Percentiles rank a stretch among this genome's conserved stretches.
Conservation (phyloP, 2,888 invertebrate species). For the Sesia apiformis region DNA sequence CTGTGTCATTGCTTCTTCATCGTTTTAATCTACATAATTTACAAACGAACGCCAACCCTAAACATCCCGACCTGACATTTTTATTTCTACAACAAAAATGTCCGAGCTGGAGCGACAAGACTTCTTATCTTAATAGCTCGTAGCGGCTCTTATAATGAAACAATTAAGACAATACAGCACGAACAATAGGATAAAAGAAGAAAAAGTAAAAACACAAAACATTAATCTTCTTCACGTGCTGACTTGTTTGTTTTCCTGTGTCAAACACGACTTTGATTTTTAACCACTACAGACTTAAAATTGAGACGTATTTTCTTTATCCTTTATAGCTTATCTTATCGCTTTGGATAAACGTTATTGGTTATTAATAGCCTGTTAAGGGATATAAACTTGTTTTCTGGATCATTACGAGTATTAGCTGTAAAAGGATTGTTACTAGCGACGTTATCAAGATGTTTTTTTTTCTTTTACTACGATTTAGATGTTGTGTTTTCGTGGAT, state of each 20-base stretch:
- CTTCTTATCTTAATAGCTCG: constrained; percentile 42
- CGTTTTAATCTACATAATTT: neutral
- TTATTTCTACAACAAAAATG: constrained; percentile 17
- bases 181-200: constrained; percentile 22
- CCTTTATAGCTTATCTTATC: constrained; percentile 1
- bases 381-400: constrained; percentile 7
- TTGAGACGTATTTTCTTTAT: constrained; percentile 15
- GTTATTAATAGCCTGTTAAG: constrained; percentile 17
- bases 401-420: constrained; percentile 4
- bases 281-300: constrained; percentile 27
- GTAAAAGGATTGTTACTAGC: neutral
- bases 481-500: neutral
- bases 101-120: constrained; percentile 21
- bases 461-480: neutral
- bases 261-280: constrained; percentile 47
- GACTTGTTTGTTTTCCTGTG: constrained; percentile 48
- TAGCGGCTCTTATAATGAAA: constrained; percentile 43
- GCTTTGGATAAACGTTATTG: constrained; percentile 16
- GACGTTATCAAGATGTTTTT: neutral
- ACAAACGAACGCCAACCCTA: constrained; percentile 1
- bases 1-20: too few relatives aligned
- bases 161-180: constrained; percentile 48
- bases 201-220: constrained; percentile 15
- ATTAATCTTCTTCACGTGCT: constrained; percentile 55
- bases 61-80: constrained; percentile 12